These are phyloP conservation scores for Struthidea cinerea DNA, from an alignment of 2,113 vertebrate species.

Conservation along the genomic window DNA sequence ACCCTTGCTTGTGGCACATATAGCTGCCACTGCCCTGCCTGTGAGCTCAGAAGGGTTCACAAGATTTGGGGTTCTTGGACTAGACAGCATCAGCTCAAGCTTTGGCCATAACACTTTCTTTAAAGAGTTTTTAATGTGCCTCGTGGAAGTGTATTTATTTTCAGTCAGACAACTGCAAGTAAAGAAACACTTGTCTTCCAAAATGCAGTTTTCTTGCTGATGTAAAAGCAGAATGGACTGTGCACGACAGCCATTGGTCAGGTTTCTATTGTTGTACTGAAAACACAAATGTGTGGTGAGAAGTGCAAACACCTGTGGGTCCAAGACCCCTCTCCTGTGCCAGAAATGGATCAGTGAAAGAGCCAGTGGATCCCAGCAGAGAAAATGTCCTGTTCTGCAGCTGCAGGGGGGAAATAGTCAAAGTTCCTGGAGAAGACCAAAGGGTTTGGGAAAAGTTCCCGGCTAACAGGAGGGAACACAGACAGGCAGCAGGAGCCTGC, in stretches of 20 bases:
- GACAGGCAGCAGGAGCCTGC: background rate
- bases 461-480: background rate
- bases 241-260: fast-evolving
- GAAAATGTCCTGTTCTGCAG: background rate
- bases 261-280: background rate
- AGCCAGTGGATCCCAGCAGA: background rate
- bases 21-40: background rate
- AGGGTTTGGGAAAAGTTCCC: background rate
- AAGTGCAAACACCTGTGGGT: background rate
- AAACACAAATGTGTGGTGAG: background rate
- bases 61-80: background rate
- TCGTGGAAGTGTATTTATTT: fast-evolving
- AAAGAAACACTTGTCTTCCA: background rate
- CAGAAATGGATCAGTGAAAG: background rate
- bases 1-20: background rate
- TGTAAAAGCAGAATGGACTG: background rate
- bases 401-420: background rate
- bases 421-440: background rate
- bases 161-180: background rate
- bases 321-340: background rate
- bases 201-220: background rate
- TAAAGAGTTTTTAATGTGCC: background rate
- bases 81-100: background rate
- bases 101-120: background rate
- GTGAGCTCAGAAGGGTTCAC: background rate